A percentile compares a stretch with the other conserved stretches of the same genome.
phyloP scores from a whole-genome alignment of 1,140 invertebrate genomes.

The Lucilia cuprina region DNA sequence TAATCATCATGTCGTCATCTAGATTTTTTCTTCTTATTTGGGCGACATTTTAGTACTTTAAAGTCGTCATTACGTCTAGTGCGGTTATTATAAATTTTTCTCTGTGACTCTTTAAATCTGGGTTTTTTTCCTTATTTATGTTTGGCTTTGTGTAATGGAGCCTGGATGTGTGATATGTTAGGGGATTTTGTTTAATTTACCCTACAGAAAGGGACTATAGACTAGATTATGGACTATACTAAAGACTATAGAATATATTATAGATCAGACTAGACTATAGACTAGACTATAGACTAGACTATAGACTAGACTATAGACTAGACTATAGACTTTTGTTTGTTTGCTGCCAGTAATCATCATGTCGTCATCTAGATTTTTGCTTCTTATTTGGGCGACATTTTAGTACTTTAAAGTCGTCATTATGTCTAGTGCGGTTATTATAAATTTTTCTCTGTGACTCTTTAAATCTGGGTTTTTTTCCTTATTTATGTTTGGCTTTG shows the following conservation, averaged over 20 bases:
- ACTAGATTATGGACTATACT: too few relatives aligned
- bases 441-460: not conserved
- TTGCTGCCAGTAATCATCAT: not conserved
- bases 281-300: too few relatives aligned
- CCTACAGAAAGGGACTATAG: too few relatives aligned
- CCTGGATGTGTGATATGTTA: too few relatives aligned
- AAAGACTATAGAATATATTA: too few relatives aligned
- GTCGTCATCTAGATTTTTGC: not conserved
- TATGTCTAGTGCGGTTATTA: conserved; percentile 14
- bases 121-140: too few relatives aligned
- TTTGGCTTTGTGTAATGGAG: too few relatives aligned
- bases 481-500: too few relatives aligned
- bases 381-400: not conserved
- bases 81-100: not conserved
- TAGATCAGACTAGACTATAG: too few relatives aligned
- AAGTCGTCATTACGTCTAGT: conserved; percentile 11
- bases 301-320: too few relatives aligned
- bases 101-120: not conserved
- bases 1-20: not conserved
- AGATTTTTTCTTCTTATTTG: not conserved
- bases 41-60: not conserved
- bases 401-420: not conserved
- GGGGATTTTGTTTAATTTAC: too few relatives aligned
- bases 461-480: not conserved
- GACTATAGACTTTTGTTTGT: not conserved